Base-by-base conservation (phyloP, 2,888 invertebrate genomes). In the Cinara cedri region DNA sequence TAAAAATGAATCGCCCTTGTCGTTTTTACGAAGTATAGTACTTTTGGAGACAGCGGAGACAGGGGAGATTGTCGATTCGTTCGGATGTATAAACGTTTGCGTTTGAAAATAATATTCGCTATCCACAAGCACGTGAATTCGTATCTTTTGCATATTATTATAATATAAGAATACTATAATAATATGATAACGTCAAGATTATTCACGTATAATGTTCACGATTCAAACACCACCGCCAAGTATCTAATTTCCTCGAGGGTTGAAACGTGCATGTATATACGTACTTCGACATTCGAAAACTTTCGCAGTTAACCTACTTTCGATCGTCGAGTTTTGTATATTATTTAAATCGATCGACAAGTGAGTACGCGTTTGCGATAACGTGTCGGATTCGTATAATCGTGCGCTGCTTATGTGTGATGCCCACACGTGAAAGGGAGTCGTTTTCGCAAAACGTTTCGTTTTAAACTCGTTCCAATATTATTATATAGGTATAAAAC, bases 221-320 rank as follows among this genome's bases (percentile, higher is more conserved):
- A 51, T 34, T 49, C 66, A 11, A 21, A 16, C n/a, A 10, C 14
- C 6, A 19, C 11, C 14, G 1, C 19, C 70, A 1, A 9, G 34
- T 34, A 34, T 6, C 34, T 19, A 55, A 71, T 55, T 55, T 71
- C 19, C 55, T 42, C 42, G 1, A 42, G 34, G 42, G 19, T 11
- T n/a, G 11, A 21, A 55, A 65, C 65, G 21, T 46, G 10, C 6
- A 3, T 46, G 34, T n/a, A n/a, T 42, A 16, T 21, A 6, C 14
- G 42, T 54, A 16, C 55, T 71, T 71, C 21, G 42, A 71, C 55
- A 71, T 71, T 42, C 55, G 6, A 71, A 71, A 71, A 71, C 71
- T 55, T 71, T 55, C 16, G 55, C 55, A 55, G 42, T 71, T 71
- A 55, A 71, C 71, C 54, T 71, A 71, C 55, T 55, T 72, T 72